A percentile compares a stretch with the other conserved stretches of the same genome.
These are phyloP conservation scores for Lampris megalopsis DNA, from an alignment of 2,113 vertebrate species.

Conservation along the genomic window DNA sequence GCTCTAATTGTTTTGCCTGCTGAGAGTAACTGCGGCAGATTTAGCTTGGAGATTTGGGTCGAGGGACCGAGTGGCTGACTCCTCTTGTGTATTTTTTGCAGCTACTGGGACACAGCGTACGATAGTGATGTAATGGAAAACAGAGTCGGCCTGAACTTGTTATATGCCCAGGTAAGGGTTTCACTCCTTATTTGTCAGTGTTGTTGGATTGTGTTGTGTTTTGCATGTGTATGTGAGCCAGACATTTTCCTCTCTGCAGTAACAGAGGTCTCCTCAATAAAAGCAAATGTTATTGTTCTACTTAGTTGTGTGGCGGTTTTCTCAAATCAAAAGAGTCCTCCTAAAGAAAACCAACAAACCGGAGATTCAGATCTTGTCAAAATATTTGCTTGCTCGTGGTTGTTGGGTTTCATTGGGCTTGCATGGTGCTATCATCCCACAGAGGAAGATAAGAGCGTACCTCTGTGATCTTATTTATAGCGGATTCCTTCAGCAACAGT, in stretches of 20 bases:
- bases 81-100: slow-evolving; percentile 59
- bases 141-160: slow-evolving; percentile 91
- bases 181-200: not conserved
- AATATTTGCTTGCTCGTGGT: slow-evolving; percentile 10
- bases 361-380: not conserved
- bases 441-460: slow-evolving; percentile 21
- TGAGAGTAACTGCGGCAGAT: not conserved
- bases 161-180: slow-evolving; percentile 92
- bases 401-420: slow-evolving; percentile 16
- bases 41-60: not conserved
- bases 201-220: not conserved
- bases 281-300: too few relatives aligned
- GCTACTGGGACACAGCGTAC: slow-evolving; percentile 97
- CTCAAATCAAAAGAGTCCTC: not conserved
- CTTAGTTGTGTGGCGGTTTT: not conserved
- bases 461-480: slow-evolving; percentile 31
- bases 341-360: slow-evolving; percentile 4
- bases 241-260: not conserved
- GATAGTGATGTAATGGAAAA: slow-evolving; percentile 96
- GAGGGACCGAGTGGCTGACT: not conserved
- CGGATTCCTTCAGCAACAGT: not conserved
- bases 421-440: not conserved
- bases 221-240: not conserved
- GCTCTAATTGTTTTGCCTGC: not conserved
- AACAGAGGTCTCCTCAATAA: too few relatives aligned